Percentiles rank a stretch among this genome's conserved stretches.
Conservation (phyloP, 2,888 invertebrate genomes). For the Lycocerus yunnanus region DNA sequence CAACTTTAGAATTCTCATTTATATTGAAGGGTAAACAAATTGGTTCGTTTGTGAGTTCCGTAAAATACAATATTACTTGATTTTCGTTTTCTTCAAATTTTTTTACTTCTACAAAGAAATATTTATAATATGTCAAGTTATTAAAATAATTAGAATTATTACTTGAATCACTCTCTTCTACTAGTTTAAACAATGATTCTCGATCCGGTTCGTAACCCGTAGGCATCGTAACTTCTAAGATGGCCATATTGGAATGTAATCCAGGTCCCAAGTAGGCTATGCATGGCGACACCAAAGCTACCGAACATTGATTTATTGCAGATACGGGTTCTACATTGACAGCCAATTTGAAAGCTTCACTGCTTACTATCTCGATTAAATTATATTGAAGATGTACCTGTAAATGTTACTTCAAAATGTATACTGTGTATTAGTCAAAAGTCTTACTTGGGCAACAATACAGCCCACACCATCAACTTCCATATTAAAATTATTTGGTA, state of each 20-base stretch:
- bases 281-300: slow-evolving; percentile 53
- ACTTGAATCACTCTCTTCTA: slow-evolving; percentile 21
- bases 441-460: slow-evolving; percentile 59
- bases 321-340: slow-evolving; percentile 55
- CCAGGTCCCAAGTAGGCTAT: slow-evolving; percentile 52
- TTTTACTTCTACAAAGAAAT: slow-evolving; percentile 55
- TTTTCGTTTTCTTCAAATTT: slow-evolving; percentile 59
- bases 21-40: slow-evolving; percentile 59
- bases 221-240: slow-evolving; percentile 66
- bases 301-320: slow-evolving; percentile 56
- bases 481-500: slow-evolving; percentile 57
- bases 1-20: slow-evolving; percentile 55
- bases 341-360: slow-evolving; percentile 60
- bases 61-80: slow-evolving; percentile 60
- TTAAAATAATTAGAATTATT: background rate
- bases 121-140: background rate
- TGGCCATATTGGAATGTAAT: slow-evolving; percentile 64
- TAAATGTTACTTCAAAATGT: background rate
- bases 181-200: slow-evolving; percentile 59
- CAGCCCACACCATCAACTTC: slow-evolving; percentile 61
- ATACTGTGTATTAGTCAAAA: background rate
- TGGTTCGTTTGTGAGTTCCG: slow-evolving; percentile 55
- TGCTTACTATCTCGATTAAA: slow-evolving; percentile 55
- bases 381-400: slow-evolving; percentile 59
- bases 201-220: slow-evolving; percentile 68